phyloP scores from a whole-genome alignment of 2,888 invertebrate species.

The Tinea semifulvella region DNA sequence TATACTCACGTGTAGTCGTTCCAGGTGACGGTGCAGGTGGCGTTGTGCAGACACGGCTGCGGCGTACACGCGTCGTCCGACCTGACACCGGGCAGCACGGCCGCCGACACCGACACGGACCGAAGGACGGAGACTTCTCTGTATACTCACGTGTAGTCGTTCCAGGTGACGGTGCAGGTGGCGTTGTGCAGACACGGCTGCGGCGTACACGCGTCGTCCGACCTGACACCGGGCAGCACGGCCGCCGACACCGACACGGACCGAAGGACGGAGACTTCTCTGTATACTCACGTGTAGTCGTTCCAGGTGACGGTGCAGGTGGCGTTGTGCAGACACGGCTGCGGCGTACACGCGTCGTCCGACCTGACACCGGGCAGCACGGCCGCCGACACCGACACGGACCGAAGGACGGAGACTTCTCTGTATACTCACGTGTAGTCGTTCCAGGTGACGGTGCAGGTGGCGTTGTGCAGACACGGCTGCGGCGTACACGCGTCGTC shows the following conservation, averaged over 20 bases:
- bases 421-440: conserved; percentile 78
- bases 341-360: conserved; percentile 83
- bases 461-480: conserved; percentile 85
- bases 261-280: conserved; percentile 80
- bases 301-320: conserved; percentile 88
- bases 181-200: conserved; percentile 85
- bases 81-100: conserved; percentile 80
- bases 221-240: conserved; percentile 81
- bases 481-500: neutral
- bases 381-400: conserved; percentile 70
- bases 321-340: conserved; percentile 84
- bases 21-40: conserved; percentile 85
- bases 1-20: conserved; percentile 82
- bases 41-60: conserved; percentile 83
- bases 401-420: conserved; percentile 78
- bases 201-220: conserved; percentile 85
- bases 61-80: conserved; percentile 87
- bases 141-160: conserved; percentile 79
- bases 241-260: conserved; percentile 74
- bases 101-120: conserved; percentile 75
- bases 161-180: conserved; percentile 86
- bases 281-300: conserved; percentile 80
- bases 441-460: conserved; percentile 88
- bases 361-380: conserved; percentile 84
- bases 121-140: conserved; percentile 77